Evolutionary conservation across 2,888 invertebrate genomes (phyloP).

Genomic region (Drosophila mercatorum): DNA sequence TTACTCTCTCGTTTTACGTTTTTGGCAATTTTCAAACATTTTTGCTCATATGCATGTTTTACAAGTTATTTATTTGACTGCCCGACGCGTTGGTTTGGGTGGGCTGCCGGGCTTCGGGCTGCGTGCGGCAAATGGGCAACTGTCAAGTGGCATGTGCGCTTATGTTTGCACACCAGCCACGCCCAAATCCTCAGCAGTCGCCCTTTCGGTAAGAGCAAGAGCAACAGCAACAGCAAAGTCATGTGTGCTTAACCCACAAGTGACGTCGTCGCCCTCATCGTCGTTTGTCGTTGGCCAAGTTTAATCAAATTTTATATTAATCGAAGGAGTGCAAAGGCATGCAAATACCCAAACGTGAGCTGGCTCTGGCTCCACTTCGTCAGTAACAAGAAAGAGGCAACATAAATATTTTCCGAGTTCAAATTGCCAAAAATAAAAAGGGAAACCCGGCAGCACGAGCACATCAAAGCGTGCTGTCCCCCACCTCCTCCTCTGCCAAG

Average conservation of each 20-base stretch:
- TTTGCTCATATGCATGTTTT: slow-evolving; percentile 81
- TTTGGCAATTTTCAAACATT: slow-evolving; percentile 78
- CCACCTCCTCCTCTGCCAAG: slow-evolving; percentile 34
- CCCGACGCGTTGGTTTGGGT: slow-evolving; percentile 34
- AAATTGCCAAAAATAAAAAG: slow-evolving; percentile 50
- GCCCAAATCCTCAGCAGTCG: slow-evolving; percentile 42
- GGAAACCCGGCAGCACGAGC: slow-evolving; percentile 20
- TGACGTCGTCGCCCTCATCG: slow-evolving; percentile 32
- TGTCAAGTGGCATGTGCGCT: slow-evolving; percentile 48
- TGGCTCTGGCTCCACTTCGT: slow-evolving; percentile 31
- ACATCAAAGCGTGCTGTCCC: slow-evolving; percentile 65
- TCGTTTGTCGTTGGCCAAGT: slow-evolving; percentile 69
- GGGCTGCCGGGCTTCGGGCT: slow-evolving; percentile 7
- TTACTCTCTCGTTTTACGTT: slow-evolving; percentile 9
- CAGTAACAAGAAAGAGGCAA: slow-evolving; percentile 23
- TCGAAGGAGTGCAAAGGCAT: slow-evolving; percentile 79
- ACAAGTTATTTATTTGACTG: slow-evolving; percentile 80
- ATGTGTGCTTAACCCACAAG: slow-evolving; percentile 79
- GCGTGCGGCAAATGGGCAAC: slow-evolving; percentile 21
- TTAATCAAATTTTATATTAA: slow-evolving; percentile 79
- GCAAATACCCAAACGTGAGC: slow-evolving; percentile 72
- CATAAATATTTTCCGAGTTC: slow-evolving; percentile 60
- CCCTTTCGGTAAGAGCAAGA: slow-evolving; percentile 18
- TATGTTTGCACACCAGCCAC: slow-evolving; percentile 64
- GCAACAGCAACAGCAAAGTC: slow-evolving; percentile 31